A percentile compares a stretch with the other conserved stretches of the same genome.
These are phyloP conservation scores for Pseudomugil tenellus DNA, from an alignment of 2,797 vertebrate species.

Conservation along the genomic window DNA sequence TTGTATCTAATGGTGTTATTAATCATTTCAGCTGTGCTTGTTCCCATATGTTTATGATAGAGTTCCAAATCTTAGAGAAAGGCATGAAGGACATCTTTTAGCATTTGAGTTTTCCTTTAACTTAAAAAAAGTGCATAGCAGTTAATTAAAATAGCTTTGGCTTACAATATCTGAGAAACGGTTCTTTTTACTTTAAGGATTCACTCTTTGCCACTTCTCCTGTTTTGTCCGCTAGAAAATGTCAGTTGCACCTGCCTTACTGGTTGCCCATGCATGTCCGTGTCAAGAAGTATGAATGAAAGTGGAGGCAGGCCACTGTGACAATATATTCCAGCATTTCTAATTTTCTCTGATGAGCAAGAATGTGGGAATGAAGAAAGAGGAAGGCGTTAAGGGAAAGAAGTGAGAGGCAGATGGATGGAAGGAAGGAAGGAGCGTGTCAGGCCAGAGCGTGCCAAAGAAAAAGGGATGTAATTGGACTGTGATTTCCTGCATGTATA, in stretches of 20 bases:
- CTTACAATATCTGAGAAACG: background rate
- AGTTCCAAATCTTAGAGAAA: background rate
- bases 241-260: conserved; percentile 10
- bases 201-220: background rate
- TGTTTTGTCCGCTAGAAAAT: conserved; percentile 5
- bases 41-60: background rate
- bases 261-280: conserved; percentile 41
- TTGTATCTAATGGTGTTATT: background rate
- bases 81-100: background rate
- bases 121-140: background rate
- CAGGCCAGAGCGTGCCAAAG: conserved; percentile 46
- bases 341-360: conserved; percentile 63
- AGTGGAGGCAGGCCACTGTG: conserved; percentile 70
- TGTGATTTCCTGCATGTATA: conserved; percentile 48
- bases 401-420: conserved; percentile 73
- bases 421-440: conserved; percentile 49
- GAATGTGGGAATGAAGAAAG: conserved; percentile 64
- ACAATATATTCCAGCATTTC: conserved; percentile 74
- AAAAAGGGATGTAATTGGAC: conserved; percentile 54
- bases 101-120: background rate
- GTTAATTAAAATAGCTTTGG: background rate
- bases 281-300: conserved; percentile 69
- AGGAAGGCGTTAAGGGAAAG: conserved; percentile 62
- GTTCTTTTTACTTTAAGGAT: background rate
- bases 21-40: background rate